These are phyloP conservation scores for Arvicanthis niloticus DNA, from an alignment of 2,113 vertebrate species.

Conservation along the genomic window DNA sequence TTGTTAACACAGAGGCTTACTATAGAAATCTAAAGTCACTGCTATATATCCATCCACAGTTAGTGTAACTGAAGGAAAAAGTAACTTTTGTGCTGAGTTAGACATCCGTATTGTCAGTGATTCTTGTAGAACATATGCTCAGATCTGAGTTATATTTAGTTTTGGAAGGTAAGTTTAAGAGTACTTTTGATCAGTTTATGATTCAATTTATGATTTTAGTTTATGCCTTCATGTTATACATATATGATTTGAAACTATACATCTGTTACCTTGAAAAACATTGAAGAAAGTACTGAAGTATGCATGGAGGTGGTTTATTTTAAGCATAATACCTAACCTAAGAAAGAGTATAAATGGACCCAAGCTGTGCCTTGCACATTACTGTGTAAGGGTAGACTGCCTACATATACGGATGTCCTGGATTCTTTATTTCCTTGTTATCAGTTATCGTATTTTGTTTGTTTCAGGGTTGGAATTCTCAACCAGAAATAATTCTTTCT, in stretches of 20 bases:
- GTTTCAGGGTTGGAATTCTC: constrained; percentile 69
- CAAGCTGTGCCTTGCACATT: constrained; percentile 36
- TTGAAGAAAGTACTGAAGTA: constrained; percentile 57
- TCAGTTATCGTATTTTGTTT: constrained; percentile 50
- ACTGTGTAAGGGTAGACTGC: constrained; percentile 47
- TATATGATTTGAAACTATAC: constrained; percentile 65
- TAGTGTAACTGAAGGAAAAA: not conserved
- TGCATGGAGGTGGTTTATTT: constrained; percentile 70
- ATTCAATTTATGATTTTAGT: constrained; percentile 47
- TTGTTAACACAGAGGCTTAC: constrained; percentile 30
- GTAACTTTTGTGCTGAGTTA: constrained; percentile 48
- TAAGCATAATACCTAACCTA: constrained; percentile 63
- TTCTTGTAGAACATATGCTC: constrained; percentile 67
- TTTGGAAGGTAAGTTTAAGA: constrained; percentile 79
- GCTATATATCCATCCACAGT: constrained; percentile 18
- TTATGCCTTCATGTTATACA: constrained; percentile 66
- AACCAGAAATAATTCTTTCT: constrained; percentile 71
- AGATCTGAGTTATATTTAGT: constrained; percentile 67
- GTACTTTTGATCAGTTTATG: constrained; percentile 72
- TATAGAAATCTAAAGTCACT: constrained; percentile 38
- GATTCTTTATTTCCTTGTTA: constrained; percentile 54
- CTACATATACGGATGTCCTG: constrained; percentile 59
- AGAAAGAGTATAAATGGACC: constrained; percentile 33
- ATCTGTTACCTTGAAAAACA: constrained; percentile 65
- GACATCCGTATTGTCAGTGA: constrained; percentile 42